Conservation (phyloP, 2,888 invertebrate genomes). For the Meteorus cinctellus region DNA sequence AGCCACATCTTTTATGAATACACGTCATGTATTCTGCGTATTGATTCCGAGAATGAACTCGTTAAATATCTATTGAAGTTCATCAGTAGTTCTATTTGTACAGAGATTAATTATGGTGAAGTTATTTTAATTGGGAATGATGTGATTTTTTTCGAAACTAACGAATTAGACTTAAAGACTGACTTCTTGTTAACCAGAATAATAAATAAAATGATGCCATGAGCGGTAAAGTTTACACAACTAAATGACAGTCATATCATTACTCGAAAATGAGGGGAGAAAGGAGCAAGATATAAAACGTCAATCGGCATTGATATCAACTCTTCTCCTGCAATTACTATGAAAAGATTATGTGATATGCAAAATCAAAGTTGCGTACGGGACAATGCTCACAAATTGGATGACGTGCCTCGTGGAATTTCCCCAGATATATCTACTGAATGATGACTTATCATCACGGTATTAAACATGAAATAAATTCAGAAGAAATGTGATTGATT, state of each 20-base stretch:
- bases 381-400: neutral
- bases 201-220: neutral
- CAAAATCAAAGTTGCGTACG: no score
- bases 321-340: neutral
- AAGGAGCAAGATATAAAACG: neutral
- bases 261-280: neutral
- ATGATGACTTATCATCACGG: neutral
- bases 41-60: neutral
- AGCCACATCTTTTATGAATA: constrained; percentile 15
- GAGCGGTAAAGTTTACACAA: neutral
- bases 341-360: neutral
- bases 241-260: neutral
- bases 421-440: neutral
- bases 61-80: neutral
- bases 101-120: constrained; percentile 6
- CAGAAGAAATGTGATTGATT: neutral
- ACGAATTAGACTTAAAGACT: neutral
- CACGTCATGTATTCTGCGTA: neutral
- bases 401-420: neutral
- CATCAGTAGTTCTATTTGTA: neutral
- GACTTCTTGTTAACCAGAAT: neutral
- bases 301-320: neutral
- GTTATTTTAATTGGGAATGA: neutral
- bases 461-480: neutral
- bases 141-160: neutral